Base-by-base conservation (phyloP, 2,888 invertebrate species). In the Liposcelis brunnea region DNA sequence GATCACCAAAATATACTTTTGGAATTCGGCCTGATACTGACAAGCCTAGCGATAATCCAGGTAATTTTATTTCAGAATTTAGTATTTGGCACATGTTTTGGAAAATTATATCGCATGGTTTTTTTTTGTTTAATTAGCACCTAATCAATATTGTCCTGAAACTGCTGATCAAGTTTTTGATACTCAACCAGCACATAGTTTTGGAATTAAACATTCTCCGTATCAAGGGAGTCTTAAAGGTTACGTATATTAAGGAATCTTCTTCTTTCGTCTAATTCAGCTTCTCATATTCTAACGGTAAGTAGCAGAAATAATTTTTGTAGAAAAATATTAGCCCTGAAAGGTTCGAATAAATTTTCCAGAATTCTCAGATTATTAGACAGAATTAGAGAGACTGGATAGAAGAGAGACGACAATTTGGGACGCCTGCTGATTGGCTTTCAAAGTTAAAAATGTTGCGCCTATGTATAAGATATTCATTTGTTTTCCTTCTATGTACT, bases 141-240 rank as follows among this genome's bases (percentile, higher is more conserved):
- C 68, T 6, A 66, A 66, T 31, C 59, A 63, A 36, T 69, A 69
- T 54, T 61, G 58, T 52, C 64, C 66, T 18, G 68, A 68, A 51
- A 65, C 64, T 51, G 53, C 62, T 7, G 15, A 40, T 21, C 19
- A 40, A 19, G 18, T 19, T 19, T 7, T 77, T 49, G 74, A 77
- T 51, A 64, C 69, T 53, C 68, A 73, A 51, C 76, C 76, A 47
- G 72, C 78, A 33, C 77, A 78, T 55, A 82, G 81, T 50, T 87
- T 87, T 57, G 87, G 87, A 52, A 87, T 89, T 55, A 81, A 80
- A 61, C 87, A 87, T 63, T 87, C 86, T n/a, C 80, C 75, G 12
- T 77, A 79, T 56, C 68, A 72, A 55, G 79, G 79, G 40, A 66
- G 69, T 54, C 57, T 71, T 40, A 67, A 61, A 54, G 61, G 60